Conservation (phyloP, 1,140 invertebrate genomes). For the Carposina sasakii region DNA sequence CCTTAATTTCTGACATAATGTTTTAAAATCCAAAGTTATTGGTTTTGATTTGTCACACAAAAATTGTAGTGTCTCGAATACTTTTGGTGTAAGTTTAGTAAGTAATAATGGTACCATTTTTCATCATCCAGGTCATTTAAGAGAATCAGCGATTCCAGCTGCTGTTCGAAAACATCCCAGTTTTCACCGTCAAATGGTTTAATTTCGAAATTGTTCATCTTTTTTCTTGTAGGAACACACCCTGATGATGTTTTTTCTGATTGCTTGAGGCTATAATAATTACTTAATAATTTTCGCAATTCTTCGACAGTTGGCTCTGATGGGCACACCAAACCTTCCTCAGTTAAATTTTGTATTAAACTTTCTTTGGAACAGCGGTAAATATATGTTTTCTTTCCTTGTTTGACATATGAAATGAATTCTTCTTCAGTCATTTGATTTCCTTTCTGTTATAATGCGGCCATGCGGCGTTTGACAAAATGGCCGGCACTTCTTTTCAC, state of each 20-base stretch:
- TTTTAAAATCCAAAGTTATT: neutral
- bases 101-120: neutral
- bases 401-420: no score
- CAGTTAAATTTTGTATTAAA: no score
- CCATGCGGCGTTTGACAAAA: no score
- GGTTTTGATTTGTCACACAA: neutral
- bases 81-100: neutral
- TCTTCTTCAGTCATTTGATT: no score
- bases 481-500: no score
- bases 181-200: neutral
- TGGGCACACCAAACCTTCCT: no score
- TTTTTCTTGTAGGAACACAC: no score
- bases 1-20: neutral
- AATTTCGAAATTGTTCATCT: neutral
- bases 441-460: no score
- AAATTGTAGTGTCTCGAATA: neutral
- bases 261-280: neutral
- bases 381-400: no score
- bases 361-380: no score
- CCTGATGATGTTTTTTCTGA: neutral
- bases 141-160: neutral
- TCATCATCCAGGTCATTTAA: slow-evolving; percentile 1
- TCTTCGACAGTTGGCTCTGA: no score
- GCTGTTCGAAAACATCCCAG: slow-evolving; percentile 1
- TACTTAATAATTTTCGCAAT: neutral